Conservation (phyloP, 2,797 vertebrate genomes). For the Ceyx erithaca region DNA sequence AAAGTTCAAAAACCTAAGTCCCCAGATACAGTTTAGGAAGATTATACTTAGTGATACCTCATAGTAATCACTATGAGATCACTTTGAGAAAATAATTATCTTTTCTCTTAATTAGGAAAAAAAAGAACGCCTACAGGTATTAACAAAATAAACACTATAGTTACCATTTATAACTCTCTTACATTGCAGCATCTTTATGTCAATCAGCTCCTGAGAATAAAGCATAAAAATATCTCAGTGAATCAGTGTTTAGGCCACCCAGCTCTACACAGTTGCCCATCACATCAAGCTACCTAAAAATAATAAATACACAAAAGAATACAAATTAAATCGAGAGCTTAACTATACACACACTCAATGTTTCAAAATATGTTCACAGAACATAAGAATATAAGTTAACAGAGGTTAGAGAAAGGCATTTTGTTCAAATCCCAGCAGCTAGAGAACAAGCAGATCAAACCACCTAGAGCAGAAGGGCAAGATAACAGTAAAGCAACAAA, state of each 20-base stretch:
- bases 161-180: constrained; percentile 89
- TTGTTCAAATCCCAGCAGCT: neutral
- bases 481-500: neutral
- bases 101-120: neutral
- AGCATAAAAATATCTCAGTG: neutral
- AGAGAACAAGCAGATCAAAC: neutral
- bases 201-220: constrained; percentile 90
- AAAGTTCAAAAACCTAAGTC: neutral
- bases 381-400: neutral
- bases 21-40: neutral
- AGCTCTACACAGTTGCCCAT: neutral
- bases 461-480: accelerated
- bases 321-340: neutral
- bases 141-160: constrained; percentile 20
- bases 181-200: constrained; percentile 95
- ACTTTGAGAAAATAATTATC: neutral
- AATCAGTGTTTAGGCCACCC: neutral
- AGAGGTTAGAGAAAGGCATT: neutral
- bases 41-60: neutral
- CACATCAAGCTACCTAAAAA: neutral
- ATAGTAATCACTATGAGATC: neutral
- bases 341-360: neutral
- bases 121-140: neutral
- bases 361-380: neutral
- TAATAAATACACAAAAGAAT: neutral